These are phyloP conservation scores for Prochilodus magdalenae DNA, from an alignment of 2,113 vertebrate species.

Conservation along the genomic window DNA sequence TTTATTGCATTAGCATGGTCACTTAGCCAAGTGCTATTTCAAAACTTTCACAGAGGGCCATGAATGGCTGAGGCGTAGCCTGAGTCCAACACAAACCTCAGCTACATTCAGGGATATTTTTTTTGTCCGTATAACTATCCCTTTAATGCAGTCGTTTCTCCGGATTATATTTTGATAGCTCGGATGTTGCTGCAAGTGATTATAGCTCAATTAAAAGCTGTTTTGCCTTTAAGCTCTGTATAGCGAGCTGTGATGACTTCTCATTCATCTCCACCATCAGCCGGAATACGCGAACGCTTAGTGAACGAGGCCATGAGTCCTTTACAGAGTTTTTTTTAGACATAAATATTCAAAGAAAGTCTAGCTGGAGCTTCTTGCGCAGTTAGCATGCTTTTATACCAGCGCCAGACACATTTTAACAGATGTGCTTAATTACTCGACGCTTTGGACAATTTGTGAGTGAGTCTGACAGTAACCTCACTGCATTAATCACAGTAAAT, in stretches of 20 bases:
- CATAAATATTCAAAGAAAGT: slow-evolving; percentile 16
- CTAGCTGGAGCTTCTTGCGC: not conserved
- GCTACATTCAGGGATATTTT: not conserved
- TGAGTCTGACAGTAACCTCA: slow-evolving; percentile 76
- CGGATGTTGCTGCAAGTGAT: slow-evolving; percentile 19
- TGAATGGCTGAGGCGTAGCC: too few species aligned
- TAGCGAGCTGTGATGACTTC: not conserved
- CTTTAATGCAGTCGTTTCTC: not conserved
- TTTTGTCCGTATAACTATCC: too few species aligned
- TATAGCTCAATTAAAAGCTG: slow-evolving; percentile 14
- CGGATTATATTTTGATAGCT: slow-evolving; percentile 21
- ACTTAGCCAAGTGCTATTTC: too few species aligned
- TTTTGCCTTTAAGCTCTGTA: not conserved
- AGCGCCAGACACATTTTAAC: slow-evolving; percentile 59
- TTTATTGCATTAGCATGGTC: too few species aligned
- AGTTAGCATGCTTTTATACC: slow-evolving; percentile 3
- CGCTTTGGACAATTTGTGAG: slow-evolving; percentile 75
- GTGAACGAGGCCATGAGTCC: not conserved
- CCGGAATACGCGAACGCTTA: not conserved
- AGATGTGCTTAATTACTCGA: slow-evolving; percentile 75
- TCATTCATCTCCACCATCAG: slow-evolving; percentile 7
- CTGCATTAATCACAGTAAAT: slow-evolving; percentile 81
- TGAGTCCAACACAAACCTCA: too few species aligned
- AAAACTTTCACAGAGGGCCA: too few species aligned
- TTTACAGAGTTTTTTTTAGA: slow-evolving; percentile 14